Conservation (phyloP, 2,113 vertebrate species). For the Dasyornis broadbenti region DNA sequence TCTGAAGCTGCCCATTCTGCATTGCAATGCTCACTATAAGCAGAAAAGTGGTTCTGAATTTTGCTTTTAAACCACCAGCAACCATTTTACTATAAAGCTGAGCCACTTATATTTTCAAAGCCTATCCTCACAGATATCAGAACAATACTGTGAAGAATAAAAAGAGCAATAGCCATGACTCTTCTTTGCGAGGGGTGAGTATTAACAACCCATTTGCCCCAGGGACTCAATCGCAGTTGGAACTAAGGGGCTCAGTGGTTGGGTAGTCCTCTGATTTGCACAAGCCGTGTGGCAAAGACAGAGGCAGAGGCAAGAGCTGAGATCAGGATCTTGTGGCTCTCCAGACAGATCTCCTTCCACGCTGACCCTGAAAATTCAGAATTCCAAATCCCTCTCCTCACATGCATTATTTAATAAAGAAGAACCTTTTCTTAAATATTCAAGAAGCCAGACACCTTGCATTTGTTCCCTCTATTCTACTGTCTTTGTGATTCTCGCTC, state of each 20-base stretch:
- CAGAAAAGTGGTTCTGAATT: neutral
- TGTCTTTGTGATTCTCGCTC: neutral
- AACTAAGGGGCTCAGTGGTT: neutral
- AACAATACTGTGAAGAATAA: neutral
- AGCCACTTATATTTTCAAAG: conserved; percentile 21
- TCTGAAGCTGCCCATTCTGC: neutral
- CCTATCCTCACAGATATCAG: neutral
- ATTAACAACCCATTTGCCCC: neutral
- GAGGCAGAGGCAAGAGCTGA: neutral
- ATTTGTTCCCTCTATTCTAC: neutral
- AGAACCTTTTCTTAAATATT: conserved; percentile 14
- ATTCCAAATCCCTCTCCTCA: conserved; percentile 21
- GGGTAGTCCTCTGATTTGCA: neutral
- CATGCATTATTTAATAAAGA: conserved; percentile 52
- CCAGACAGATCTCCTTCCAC: neutral
- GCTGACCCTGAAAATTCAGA: conserved; percentile 51
- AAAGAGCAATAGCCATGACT: neutral
- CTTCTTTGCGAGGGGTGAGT: neutral
- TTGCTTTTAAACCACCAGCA: neutral
- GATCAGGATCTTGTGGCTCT: neutral
- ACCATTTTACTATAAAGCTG: neutral
- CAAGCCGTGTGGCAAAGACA: neutral
- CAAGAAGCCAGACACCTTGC: neutral
- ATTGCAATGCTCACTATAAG: neutral
- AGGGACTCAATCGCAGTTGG: neutral